Percentiles rank a stretch among this genome's conserved stretches.
These are phyloP conservation scores for Cantharis rufa DNA, from an alignment of 2,888 invertebrate species.

Conservation along the genomic window DNA sequence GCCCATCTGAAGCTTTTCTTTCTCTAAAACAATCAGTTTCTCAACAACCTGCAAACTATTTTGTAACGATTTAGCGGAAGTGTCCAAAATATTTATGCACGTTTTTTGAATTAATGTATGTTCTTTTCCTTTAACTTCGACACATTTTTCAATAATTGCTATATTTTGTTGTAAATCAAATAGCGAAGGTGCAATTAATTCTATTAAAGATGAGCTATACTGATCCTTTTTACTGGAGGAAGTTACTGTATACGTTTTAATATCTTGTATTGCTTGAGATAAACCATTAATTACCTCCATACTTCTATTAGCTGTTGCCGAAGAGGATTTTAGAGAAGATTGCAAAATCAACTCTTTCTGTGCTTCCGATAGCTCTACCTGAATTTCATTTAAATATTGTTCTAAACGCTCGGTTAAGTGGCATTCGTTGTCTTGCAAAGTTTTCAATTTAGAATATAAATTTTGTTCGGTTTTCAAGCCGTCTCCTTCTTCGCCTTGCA, in stretches of 20 bases:
- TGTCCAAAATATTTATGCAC: constrained; percentile 68
- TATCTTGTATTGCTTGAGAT: constrained; percentile 65
- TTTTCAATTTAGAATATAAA: constrained; percentile 55
- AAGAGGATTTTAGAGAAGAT: constrained; percentile 68
- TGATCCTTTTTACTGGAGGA: constrained; percentile 56
- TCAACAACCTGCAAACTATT: constrained; percentile 61
- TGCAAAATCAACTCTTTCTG: constrained; percentile 69
- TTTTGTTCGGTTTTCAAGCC: constrained; percentile 60
- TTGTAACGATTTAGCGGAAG: constrained; percentile 62
- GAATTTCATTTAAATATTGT: constrained; percentile 56
- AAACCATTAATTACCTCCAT: constrained; percentile 68
- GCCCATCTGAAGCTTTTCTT: constrained; percentile 46
- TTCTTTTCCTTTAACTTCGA: constrained; percentile 68
- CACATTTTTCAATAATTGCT: constrained; percentile 69
- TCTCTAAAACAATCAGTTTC: constrained; percentile 57
- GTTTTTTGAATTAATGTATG: constrained; percentile 71
- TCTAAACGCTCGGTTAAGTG: constrained; percentile 46
- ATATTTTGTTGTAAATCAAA: constrained; percentile 68
- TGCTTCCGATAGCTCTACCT: constrained; percentile 63
- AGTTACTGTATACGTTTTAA: constrained; percentile 63
- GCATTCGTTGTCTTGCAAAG: constrained; percentile 49
- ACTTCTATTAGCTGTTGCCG: constrained; percentile 68
- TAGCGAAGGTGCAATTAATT: constrained; percentile 62
- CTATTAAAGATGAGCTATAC: constrained; percentile 61
- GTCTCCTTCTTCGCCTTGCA: constrained; percentile 63